These are phyloP conservation scores for Cryptoblepharus egeriae DNA, from an alignment of 2,797 vertebrate species.

Conservation along the genomic window DNA sequence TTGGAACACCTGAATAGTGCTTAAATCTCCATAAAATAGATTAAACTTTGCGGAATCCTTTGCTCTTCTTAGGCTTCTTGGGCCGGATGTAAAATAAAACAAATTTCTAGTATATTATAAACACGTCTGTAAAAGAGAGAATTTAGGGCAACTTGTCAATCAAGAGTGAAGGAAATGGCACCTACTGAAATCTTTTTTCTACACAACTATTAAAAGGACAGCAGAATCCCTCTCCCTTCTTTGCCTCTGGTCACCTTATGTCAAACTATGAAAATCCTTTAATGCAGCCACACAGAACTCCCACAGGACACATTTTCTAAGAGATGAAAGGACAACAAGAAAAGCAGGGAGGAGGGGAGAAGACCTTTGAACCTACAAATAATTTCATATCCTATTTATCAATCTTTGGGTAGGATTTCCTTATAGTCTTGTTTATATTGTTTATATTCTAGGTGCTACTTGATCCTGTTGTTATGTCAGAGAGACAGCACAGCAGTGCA, in stretches of 20 bases:
- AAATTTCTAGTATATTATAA: no score
- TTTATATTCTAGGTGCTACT: conserved; percentile 16
- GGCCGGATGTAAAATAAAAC: no score
- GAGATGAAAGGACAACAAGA: conserved; percentile 30
- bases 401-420: conserved; percentile 30
- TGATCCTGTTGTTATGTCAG: conserved; percentile 17
- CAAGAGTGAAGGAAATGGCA: not conserved
- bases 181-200: not conserved
- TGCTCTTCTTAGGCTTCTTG: no score
- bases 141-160: not conserved
- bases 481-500: conserved; percentile 28
- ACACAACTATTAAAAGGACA: not conserved
- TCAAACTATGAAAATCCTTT: not conserved
- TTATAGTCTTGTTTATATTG: conserved; percentile 29
- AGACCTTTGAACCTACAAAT: conserved; percentile 55
- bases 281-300: not conserved
- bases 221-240: no score
- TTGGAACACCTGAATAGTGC: no score
- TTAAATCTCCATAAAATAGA: no score
- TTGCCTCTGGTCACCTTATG: not conserved
- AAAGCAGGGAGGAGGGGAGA: conserved; percentile 39
- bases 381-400: conserved; percentile 71
- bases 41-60: no score
- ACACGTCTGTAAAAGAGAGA: not conserved
- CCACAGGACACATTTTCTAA: not conserved